phyloP scores from a whole-genome alignment of 2,113 vertebrate species.

The Montifringilla adamsi region DNA sequence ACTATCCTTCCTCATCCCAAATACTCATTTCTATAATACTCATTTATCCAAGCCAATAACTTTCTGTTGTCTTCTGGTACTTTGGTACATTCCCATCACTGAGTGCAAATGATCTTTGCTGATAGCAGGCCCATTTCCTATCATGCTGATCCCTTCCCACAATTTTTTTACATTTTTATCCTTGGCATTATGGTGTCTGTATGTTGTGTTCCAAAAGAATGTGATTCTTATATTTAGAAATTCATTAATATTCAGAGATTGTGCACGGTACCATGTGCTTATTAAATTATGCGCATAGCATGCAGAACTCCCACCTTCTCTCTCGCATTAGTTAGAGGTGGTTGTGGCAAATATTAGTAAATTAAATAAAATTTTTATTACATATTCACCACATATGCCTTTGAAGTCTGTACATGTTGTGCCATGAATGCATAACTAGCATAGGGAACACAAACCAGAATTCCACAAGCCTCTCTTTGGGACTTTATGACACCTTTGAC shows the following conservation, averaged over 20 bases:
- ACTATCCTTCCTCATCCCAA: background rate
- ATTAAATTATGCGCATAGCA: conserved; percentile 51
- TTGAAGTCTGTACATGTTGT: background rate
- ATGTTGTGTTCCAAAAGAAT: background rate
- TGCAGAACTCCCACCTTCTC: background rate
- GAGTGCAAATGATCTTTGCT: background rate
- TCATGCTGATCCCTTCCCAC: background rate
- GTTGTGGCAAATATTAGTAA: conserved; percentile 17
- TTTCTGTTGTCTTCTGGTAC: background rate
- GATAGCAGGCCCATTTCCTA: background rate
- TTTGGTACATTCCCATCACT: background rate
- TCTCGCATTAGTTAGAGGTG: conserved; percentile 12
- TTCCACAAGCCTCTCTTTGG: background rate
- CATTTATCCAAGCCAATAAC: background rate
- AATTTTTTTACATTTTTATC: background rate
- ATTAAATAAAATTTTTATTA: conserved; percentile 59
- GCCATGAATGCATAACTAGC: conserved; percentile 15
- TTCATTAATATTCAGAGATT: conserved; percentile 46
- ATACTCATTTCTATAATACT: background rate
- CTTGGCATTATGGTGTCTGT: background rate
- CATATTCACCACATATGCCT: conserved; percentile 4
- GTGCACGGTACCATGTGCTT: conserved; percentile 1
- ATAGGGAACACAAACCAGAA: background rate
- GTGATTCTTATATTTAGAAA: conserved; percentile 43
- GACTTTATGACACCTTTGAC: background rate